A percentile compares a stretch with the other conserved stretches of the same genome.
phyloP scores from a whole-genome alignment of 1,140 invertebrate species.

The Zaprionus nigranus region DNA sequence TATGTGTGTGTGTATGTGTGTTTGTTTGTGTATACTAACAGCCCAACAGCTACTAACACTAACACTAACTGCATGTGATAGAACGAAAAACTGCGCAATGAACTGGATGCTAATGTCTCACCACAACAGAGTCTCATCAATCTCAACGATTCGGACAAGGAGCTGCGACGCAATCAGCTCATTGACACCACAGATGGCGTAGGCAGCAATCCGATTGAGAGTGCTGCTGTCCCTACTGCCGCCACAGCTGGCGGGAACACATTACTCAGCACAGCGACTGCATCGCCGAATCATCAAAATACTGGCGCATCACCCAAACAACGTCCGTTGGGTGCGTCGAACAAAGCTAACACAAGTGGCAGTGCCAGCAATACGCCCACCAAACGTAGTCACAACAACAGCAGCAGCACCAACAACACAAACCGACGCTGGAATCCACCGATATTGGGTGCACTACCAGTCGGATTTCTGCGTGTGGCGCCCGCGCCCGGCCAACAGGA shows the following conservation, averaged over 20 bases:
- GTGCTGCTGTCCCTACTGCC: neutral
- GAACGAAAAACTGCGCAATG: constrained; percentile 90
- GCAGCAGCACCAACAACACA: constrained; percentile 31
- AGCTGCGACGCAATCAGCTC: constrained; percentile 60
- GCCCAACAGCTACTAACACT: constrained; percentile 57
- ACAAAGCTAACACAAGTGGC: constrained; percentile 32
- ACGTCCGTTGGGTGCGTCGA: constrained; percentile 57
- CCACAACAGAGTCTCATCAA: constrained; percentile 83
- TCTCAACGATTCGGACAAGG: constrained; percentile 71
- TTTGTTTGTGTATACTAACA: constrained; percentile 69
- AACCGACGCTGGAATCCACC: constrained; percentile 91
- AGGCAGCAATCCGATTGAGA: constrained; percentile 30
- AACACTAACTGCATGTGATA: constrained; percentile 63
- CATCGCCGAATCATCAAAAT: constrained; percentile 76
- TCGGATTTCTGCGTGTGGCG: constrained; percentile 88
- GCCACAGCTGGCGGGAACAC: constrained; percentile 31
- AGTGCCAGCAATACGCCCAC: constrained; percentile 67
- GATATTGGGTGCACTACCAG: constrained; percentile 91
- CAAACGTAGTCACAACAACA: constrained; percentile 44
- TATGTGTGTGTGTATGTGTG: constrained; percentile 39
- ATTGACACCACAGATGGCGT: constrained; percentile 66
- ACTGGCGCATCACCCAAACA: constrained; percentile 84
- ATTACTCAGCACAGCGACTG: constrained; percentile 57
- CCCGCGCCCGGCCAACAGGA: constrained; percentile 64
- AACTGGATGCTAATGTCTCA: constrained; percentile 87